Evolutionary conservation across 1,140 invertebrate species (phyloP).

Genomic region (Zaprionus nigranus): DNA sequence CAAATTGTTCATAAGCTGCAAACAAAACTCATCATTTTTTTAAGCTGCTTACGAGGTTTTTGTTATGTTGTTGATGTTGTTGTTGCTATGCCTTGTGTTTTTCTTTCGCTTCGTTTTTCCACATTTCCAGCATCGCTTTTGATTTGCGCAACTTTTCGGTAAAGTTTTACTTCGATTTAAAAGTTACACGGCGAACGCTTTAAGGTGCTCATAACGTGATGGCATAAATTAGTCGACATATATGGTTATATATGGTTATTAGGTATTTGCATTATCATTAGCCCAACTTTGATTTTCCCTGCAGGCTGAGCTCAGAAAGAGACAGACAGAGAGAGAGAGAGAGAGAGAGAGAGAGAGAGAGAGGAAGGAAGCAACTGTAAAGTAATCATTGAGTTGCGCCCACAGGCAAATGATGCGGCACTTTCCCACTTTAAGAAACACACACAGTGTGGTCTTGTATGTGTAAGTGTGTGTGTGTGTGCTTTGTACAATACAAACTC

Average conservation of each 20-base stretch:
- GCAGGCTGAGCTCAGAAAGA: background rate
- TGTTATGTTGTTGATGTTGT: background rate
- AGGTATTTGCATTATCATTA: conserved; percentile 54
- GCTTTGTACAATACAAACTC: conserved; percentile 59
- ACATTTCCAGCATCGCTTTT: background rate
- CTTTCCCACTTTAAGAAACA: conserved; percentile 16
- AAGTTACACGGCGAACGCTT: background rate
- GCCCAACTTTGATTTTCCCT: conserved; percentile 40
- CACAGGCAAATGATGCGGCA: conserved; percentile 40
- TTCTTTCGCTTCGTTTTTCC: background rate
- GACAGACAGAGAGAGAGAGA: background rate
- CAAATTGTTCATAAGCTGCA: conserved; percentile 7
- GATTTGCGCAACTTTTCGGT: background rate
- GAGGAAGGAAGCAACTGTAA: conserved; percentile 16
- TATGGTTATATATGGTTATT: conserved; percentile 19
- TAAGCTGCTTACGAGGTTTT: conserved; percentile 21
- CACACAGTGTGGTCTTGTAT: background rate
- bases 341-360: background rate
- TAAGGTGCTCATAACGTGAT: background rate
- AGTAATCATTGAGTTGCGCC: conserved; percentile 39
- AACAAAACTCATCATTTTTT: conserved; percentile 17
- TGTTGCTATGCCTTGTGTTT: background rate
- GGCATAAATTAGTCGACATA: conserved; percentile 19
- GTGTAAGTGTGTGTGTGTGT: background rate
- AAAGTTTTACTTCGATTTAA: background rate